These are phyloP conservation scores for Poecile montanus DNA, from an alignment of 2,797 vertebrate species.

Conservation along the genomic window DNA sequence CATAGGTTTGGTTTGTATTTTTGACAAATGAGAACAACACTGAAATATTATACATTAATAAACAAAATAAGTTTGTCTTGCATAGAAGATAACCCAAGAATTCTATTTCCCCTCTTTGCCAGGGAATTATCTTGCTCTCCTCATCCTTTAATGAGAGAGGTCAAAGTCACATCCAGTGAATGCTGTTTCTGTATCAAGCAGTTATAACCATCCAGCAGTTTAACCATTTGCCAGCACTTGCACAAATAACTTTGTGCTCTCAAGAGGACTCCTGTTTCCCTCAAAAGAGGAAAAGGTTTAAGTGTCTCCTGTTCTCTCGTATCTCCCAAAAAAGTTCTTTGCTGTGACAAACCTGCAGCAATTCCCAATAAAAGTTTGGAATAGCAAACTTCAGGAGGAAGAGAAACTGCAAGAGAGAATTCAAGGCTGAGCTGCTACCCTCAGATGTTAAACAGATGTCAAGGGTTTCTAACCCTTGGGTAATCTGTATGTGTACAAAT, in stretches of 20 bases:
- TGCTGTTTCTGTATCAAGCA: neutral
- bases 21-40: neutral
- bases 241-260: neutral
- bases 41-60: neutral
- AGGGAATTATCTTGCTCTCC: neutral
- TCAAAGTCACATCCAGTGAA: slow-evolving; percentile 48
- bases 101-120: neutral
- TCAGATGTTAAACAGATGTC: neutral
- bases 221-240: slow-evolving; percentile 17
- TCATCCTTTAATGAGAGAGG: neutral
- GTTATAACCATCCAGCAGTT: neutral
- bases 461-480: neutral
- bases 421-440: neutral
- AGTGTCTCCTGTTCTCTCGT: neutral
- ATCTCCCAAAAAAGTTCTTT: neutral
- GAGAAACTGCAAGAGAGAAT: neutral
- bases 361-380: neutral
- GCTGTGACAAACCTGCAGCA: neutral
- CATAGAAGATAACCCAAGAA: neutral
- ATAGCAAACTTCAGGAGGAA: neutral
- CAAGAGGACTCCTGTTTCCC: neutral
- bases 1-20: neutral
- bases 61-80: neutral
- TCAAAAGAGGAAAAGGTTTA: neutral
- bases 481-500: neutral